Conservation (phyloP, 1,140 invertebrate genomes). For the Caenorhabditis tropicalis region DNA sequence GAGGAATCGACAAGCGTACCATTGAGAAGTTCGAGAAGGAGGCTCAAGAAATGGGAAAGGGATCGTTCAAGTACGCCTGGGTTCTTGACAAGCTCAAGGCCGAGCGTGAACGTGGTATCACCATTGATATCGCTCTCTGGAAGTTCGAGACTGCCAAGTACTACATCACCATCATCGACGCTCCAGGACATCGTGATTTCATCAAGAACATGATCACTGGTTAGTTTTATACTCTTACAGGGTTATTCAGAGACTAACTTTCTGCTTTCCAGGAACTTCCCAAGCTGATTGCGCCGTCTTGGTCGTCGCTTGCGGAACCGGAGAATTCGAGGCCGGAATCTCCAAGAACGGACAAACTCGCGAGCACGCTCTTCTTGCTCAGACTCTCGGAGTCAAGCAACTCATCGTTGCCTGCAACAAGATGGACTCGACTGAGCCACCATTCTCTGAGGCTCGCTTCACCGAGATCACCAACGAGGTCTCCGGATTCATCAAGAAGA, state of each 20-base stretch:
- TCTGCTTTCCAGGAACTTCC: slow-evolving; percentile 55
- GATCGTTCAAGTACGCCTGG: slow-evolving; percentile 96
- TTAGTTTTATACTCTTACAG: too few relatives aligned
- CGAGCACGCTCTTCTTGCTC: slow-evolving; percentile 94
- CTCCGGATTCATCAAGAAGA: slow-evolving; percentile 87
- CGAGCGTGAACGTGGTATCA: slow-evolving; percentile 97
- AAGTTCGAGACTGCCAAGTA: slow-evolving; percentile 97
- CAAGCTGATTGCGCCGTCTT: slow-evolving; percentile 95
- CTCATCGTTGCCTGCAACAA: slow-evolving; percentile 92
- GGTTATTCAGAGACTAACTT: too few relatives aligned
- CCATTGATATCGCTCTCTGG: slow-evolving; percentile 98
- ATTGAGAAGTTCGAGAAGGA: slow-evolving; percentile 97
- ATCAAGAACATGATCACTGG: slow-evolving; percentile 99
- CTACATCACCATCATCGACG: slow-evolving; percentile 98
- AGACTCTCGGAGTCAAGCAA: slow-evolving; percentile 97
- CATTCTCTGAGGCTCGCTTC: slow-evolving; percentile 88
- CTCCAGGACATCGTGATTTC: slow-evolving; percentile 98
- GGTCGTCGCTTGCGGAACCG: slow-evolving; percentile 93
- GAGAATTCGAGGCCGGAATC: slow-evolving; percentile 97
- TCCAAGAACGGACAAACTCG: slow-evolving; percentile 99
- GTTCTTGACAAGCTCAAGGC: slow-evolving; percentile 94
- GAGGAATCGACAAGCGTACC: slow-evolving; percentile 93
- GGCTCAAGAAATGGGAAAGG: slow-evolving; percentile 92
- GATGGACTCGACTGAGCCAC: slow-evolving; percentile 97
- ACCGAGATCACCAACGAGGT: slow-evolving; percentile 94